A percentile compares a stretch with the other conserved stretches of the same genome.
These are phyloP conservation scores for Dromococcyx pavoninus DNA, from an alignment of 2,797 vertebrate species.

Conservation along the genomic window DNA sequence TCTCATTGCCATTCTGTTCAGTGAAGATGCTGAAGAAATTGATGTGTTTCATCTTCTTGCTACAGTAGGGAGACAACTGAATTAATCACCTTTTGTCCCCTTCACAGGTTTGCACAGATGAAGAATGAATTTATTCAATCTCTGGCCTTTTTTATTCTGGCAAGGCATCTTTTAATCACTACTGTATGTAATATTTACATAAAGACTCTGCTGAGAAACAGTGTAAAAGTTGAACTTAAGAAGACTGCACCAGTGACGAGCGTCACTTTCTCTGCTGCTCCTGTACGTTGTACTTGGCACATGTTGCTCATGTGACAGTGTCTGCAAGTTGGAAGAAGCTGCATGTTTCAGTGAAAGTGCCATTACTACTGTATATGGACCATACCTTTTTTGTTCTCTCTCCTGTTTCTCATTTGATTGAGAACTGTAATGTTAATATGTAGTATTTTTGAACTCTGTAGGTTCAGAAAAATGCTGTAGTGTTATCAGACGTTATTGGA, in stretches of 20 bases:
- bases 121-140: slow-evolving; percentile 84
- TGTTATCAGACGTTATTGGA: slow-evolving; percentile 74
- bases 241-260: slow-evolving; percentile 76
- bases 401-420: slow-evolving; percentile 66
- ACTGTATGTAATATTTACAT: slow-evolving; percentile 90
- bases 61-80: background rate
- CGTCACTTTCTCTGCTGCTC: slow-evolving; percentile 85
- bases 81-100: background rate
- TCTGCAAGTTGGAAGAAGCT: slow-evolving; percentile 89
- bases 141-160: slow-evolving; percentile 66
- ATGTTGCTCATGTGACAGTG: slow-evolving; percentile 82
- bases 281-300: slow-evolving; percentile 77
- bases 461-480: slow-evolving; percentile 72
- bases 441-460: slow-evolving; percentile 73
- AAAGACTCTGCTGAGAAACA: slow-evolving; percentile 74
- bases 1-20: background rate
- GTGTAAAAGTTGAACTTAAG: slow-evolving; percentile 35
- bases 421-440: slow-evolving; percentile 73
- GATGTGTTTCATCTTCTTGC: background rate
- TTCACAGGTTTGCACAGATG: slow-evolving; percentile 95
- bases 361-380: slow-evolving; percentile 85
- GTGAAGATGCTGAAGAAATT: background rate
- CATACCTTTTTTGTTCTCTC: slow-evolving; percentile 66
- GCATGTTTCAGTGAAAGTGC: slow-evolving; percentile 82
- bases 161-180: slow-evolving; percentile 81